Conservation (phyloP, 2,113 vertebrate genomes). For the Zosterops hypoxanthus region DNA sequence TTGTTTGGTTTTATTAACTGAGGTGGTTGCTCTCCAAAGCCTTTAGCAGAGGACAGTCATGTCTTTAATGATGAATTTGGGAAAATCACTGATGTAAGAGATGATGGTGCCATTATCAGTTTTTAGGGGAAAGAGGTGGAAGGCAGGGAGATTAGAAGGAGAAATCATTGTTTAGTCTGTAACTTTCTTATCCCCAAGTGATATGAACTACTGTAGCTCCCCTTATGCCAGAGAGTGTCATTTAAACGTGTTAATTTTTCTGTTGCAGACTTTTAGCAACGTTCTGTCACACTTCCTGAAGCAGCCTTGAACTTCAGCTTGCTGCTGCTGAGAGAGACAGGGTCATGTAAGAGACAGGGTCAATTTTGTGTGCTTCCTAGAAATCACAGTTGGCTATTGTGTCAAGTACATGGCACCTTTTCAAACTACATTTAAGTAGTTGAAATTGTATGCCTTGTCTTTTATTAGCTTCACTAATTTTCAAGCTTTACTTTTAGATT, state of each 20-base stretch:
- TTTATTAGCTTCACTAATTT: not conserved
- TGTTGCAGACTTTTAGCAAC: not conserved
- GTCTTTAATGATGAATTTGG: not conserved
- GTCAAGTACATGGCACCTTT: not conserved
- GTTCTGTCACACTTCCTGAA: not conserved
- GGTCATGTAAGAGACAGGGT: not conserved
- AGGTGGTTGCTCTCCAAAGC: not conserved
- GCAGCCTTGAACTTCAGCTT: not conserved
- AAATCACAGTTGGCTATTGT: not conserved
- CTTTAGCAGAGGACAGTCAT: not conserved
- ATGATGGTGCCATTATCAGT: not conserved
- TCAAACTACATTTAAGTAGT: not conserved
- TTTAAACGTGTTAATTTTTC: not conserved
- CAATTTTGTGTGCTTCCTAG: not conserved
- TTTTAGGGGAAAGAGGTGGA: not conserved
- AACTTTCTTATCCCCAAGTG: not conserved
- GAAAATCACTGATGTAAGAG: not conserved
- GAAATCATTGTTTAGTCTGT: not conserved
- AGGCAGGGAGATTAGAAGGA: not conserved
- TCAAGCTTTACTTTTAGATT: not conserved
- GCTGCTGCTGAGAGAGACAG: not conserved
- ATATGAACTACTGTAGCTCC: not conserved
- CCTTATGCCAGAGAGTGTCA: not conserved
- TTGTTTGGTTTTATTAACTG: not conserved
- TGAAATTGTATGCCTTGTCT: not conserved